Conservation (phyloP, 2,113 vertebrate genomes). For the Sander vitreus region DNA sequence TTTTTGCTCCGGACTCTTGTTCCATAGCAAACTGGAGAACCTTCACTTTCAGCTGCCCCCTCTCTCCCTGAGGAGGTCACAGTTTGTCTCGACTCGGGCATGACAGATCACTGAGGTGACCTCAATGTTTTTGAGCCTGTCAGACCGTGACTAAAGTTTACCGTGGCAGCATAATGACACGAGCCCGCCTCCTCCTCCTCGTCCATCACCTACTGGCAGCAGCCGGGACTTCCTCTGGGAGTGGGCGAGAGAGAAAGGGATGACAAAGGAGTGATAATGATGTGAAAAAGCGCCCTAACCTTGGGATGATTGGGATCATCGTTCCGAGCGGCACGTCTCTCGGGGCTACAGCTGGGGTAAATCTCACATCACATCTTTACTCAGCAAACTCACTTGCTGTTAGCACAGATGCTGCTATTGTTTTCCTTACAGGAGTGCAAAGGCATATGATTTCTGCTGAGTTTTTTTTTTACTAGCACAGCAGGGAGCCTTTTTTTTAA, state of each 20-base stretch:
- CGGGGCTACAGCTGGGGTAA: conserved; percentile 25
- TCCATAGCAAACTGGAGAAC: conserved; percentile 4
- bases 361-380: conserved; percentile 57
- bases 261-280: conserved; percentile 60
- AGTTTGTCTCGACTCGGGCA: conserved; percentile 8
- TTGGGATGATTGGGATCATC: conserved; percentile 67
- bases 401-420: conserved; percentile 11
- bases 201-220: conserved; percentile 30
- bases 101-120: conserved; percentile 41
- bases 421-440: conserved; percentile 16
- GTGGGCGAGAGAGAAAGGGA: not conserved
- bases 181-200: not conserved
- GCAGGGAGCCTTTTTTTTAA: conserved; percentile 5
- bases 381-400: conserved; percentile 46
- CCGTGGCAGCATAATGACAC: conserved; percentile 27
- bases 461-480: not conserved
- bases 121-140: conserved; percentile 38
- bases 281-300: conserved; percentile 66
- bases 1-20: not conserved
- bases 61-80: conserved; percentile 38
- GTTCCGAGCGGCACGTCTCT: conserved; percentile 15
- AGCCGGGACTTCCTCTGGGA: conserved; percentile 39
- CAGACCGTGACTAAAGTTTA: conserved; percentile 51
- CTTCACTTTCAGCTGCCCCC: conserved; percentile 5
- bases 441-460: not conserved